A percentile compares a stretch with the other conserved stretches of the same genome.
Conservation (phyloP, 2,797 vertebrate genomes). For the Cygnus olor region DNA sequence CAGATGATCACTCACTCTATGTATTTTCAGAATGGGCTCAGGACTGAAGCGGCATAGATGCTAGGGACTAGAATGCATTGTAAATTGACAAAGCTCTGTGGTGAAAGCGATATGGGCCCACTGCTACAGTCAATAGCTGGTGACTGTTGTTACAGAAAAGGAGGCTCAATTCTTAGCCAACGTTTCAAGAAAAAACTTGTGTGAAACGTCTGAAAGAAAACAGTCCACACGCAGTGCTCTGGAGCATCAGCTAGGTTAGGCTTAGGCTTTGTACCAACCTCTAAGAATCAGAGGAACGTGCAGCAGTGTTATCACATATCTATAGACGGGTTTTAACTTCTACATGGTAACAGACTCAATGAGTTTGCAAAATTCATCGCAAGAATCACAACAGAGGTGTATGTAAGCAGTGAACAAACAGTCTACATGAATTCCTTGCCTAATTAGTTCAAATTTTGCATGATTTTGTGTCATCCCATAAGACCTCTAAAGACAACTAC, state of each 20-base stretch:
- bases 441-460: not conserved
- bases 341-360: not conserved
- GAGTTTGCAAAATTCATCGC: accelerated
- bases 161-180: not conserved
- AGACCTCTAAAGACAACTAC: not conserved
- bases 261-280: not conserved
- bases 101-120: not conserved
- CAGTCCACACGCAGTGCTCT: not conserved
- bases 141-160: not conserved
- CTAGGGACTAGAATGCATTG: not conserved
- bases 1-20: not conserved
- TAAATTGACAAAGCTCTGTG: not conserved
- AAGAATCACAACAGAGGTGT: not conserved
- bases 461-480: not conserved
- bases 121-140: not conserved
- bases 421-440: not conserved
- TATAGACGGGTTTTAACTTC: not conserved
- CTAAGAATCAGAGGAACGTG: not conserved
- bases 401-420: not conserved
- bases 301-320: not conserved
- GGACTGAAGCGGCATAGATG: not conserved
- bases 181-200: not conserved
- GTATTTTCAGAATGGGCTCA: not conserved
- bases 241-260: not conserved
- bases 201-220: not conserved